Base-by-base conservation (phyloP, 2,888 invertebrate species). In the Eupsilia transversa region DNA sequence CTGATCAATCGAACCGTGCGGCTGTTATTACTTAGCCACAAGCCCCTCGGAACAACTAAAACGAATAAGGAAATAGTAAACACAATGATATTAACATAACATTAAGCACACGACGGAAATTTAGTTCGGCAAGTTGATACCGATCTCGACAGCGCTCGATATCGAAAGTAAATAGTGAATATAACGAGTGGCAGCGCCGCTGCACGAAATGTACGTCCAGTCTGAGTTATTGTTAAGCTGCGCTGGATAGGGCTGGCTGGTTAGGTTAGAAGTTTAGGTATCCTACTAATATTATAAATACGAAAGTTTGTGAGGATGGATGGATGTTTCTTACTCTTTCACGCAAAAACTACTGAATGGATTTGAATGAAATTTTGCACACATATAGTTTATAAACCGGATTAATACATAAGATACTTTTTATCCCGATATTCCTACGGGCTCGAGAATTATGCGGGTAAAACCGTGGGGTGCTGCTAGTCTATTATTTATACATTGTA, bases 111-210 rank as follows among this genome's bases (percentile, higher is more conserved):
- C 69, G 87, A 80, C 84, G 84, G 83, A 87, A 86, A 80, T 79
- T 66, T 71, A 33, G 76, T 78, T 70, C 59, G 73, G 59, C 66
- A 57, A 66, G 69, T 78, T 72, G 84, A 84, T 86, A 84, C 52
- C 49, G 27, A 86, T 84, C 82, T 86, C 70, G 85, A 80, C 75
- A 81, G 72, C 79, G 54, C 49, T 83, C 78, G 86, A 79, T 86
- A 85, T 82, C 78, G 85, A 86, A 86, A 82, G 82, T 82, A 67
- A 83, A 84, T 84, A 81, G 84, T 77, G 77, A 77, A 79, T 84
- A 82, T 79, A 77, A 69, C 79, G 77, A 82, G 79, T 80, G 78
- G 61, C 67, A 74, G 71, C 59, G 68, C 64, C 30, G 74, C 46
- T 61, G 83, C 84, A 85, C 82, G 84, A 77, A 41, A 82, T 65